Evolutionary conservation across 1,140 invertebrate species (phyloP).

Genomic region (Lepidostoma basale): DNA sequence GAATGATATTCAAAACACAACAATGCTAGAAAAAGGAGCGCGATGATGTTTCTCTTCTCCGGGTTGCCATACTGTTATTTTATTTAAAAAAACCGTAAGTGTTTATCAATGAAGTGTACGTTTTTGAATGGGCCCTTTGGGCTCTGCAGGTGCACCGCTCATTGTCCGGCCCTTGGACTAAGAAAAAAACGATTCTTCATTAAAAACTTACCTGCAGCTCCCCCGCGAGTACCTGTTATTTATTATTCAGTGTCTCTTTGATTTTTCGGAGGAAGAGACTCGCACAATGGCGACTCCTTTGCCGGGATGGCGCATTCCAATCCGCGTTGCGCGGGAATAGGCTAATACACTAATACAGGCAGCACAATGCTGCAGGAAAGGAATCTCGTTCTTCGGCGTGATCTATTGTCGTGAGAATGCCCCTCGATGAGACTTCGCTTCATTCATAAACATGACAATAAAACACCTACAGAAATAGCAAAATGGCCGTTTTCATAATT

Average conservation of each 20-base stretch:
- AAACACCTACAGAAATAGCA: constrained; percentile 18
- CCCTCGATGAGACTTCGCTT: constrained; percentile 26
- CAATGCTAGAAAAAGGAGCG: constrained; percentile 23
- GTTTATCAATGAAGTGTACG: constrained; percentile 42
- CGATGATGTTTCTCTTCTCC: constrained; percentile 38
- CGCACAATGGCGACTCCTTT: constrained; percentile 39
- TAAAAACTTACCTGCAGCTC: constrained; percentile 34
- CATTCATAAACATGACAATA: constrained; percentile 32
- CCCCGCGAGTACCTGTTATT: constrained; percentile 30
- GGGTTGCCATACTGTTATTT: constrained; percentile 8
- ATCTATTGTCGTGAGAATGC: constrained; percentile 34
- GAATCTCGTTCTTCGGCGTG: constrained; percentile 39
- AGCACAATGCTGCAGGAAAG: constrained; percentile 34
- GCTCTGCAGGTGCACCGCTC: constrained; percentile 31
- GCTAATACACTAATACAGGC: constrained; percentile 22
- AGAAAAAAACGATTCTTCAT: constrained; percentile 42
- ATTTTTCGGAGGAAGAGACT: constrained; percentile 37
- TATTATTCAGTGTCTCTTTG: constrained; percentile 39
- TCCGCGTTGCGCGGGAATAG: neutral
- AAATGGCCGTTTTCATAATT: constrained; percentile 19
- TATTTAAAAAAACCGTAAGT: constrained; percentile 37
- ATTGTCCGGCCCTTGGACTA: constrained; percentile 27
- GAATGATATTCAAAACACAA: constrained; percentile 36
- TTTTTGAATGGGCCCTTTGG: constrained; percentile 34
- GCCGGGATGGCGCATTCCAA: constrained; percentile 8